A percentile compares a stretch with the other conserved stretches of the same genome.
phyloP scores from a whole-genome alignment of 1,140 invertebrate genomes.

The Drosophila pallidifrons region DNA sequence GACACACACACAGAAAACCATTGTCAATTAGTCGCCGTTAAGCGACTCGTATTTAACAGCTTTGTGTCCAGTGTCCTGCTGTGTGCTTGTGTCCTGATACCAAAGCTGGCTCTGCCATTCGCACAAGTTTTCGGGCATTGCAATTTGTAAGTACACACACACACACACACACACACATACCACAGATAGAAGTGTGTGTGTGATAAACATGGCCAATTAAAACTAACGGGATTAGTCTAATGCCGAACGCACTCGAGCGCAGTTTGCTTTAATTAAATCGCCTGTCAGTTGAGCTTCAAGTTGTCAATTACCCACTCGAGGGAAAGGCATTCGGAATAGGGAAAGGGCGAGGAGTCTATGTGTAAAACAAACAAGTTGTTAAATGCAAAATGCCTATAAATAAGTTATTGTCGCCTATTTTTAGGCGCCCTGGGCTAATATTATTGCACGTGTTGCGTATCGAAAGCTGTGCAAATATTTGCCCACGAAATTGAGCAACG shows the following conservation, averaged over 20 bases:
- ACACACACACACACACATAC: not conserved
- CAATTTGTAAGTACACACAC: conserved; percentile 35
- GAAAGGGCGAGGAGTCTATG: not conserved
- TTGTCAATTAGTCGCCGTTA: conserved; percentile 75
- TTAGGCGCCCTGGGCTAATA: conserved; percentile 23
- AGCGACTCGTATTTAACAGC: conserved; percentile 54
- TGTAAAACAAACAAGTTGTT: conserved; percentile 30
- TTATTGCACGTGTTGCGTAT: conserved; percentile 50
- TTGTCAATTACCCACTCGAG: conserved; percentile 69
- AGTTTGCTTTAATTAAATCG: conserved; percentile 74
- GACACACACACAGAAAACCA: conserved; percentile 29
- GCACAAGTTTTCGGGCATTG: conserved; percentile 45
- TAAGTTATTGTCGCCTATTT: conserved; percentile 41
- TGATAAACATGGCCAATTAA: conserved; percentile 78
- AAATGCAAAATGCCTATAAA: conserved; percentile 50
- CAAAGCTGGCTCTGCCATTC: conserved; percentile 13
- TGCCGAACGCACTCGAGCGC: conserved; percentile 67
- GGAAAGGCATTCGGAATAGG: not conserved
- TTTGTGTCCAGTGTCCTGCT: conserved; percentile 53
- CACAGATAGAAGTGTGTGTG: conserved; percentile 20
- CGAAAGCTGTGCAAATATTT: conserved; percentile 53
- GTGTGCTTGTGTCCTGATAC: conserved; percentile 25
- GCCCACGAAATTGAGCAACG: conserved; percentile 52
- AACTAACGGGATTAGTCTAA: conserved; percentile 73
- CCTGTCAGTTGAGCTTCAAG: conserved; percentile 63